Percentiles rank a stretch among this genome's conserved stretches.
Conservation (phyloP, 2,113 vertebrate species). For the Lamprologus speciosus region DNA sequence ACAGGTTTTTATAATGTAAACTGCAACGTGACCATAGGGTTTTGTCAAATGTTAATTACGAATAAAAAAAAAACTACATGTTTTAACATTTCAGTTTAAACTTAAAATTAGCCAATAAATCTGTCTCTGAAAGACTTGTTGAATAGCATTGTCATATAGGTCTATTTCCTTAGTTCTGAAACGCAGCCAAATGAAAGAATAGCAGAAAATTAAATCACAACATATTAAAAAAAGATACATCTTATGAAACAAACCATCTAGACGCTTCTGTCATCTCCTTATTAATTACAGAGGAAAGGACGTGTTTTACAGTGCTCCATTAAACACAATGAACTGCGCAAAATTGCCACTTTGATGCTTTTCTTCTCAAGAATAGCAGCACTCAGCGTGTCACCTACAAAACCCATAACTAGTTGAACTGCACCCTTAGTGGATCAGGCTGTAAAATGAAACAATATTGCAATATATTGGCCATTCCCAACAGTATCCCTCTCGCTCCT, state of each 20-base stretch:
- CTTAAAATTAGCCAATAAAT: background rate
- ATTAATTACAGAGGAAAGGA: constrained; percentile 49
- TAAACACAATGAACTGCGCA: constrained; percentile 53
- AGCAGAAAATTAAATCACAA: constrained; percentile 10
- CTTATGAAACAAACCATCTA: constrained; percentile 3
- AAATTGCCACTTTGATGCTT: constrained; percentile 38
- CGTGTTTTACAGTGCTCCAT: constrained; percentile 41
- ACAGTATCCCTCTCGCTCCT: background rate
- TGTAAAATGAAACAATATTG: background rate
- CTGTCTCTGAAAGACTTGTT: background rate
- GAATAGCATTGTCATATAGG: background rate
- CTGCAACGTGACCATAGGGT: background rate
- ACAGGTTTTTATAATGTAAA: background rate
- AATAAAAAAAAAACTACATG: background rate
- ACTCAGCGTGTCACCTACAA: constrained; percentile 18
- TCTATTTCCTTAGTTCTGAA: background rate
- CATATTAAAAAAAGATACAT: background rate
- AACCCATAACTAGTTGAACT: background rate
- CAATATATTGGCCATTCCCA: constrained; percentile 8
- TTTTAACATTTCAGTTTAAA: background rate
- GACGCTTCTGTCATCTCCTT: constrained; percentile 11
- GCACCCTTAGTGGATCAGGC: background rate
- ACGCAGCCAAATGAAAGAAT: background rate
- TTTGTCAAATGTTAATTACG: background rate
- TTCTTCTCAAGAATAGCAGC: constrained; percentile 1